A percentile compares a stretch with the other conserved stretches of the same genome.
These are phyloP conservation scores for Microcebus tavaratra DNA, from an alignment of 2,113 vertebrate genomes.

Conservation along the genomic window DNA sequence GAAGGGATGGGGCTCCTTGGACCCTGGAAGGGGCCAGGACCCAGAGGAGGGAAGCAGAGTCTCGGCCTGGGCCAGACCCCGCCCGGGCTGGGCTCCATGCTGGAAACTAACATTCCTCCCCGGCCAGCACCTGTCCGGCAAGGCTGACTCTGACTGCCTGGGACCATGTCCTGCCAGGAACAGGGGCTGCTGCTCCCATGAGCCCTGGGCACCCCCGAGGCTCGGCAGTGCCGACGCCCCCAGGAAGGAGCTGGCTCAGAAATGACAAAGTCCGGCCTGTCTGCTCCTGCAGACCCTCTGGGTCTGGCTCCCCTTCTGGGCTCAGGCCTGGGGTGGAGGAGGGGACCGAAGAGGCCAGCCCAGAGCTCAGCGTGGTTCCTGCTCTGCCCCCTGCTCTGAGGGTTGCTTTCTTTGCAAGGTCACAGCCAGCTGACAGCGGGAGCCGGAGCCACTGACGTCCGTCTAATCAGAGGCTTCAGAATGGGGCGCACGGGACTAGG, in stretches of 20 bases:
- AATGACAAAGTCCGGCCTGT: rapidly evolving
- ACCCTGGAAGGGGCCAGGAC: neutral
- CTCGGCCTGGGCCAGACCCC: too few species aligned
- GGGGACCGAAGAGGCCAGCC: neutral
- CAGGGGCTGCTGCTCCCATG: neutral
- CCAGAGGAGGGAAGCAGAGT: neutral
- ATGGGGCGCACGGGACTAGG: neutral
- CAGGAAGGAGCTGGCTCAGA: neutral
- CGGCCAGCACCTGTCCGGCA: rapidly evolving
- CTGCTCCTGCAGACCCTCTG: neutral
- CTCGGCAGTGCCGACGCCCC: neutral
- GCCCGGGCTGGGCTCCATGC: neutral
- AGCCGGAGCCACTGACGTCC: neutral
- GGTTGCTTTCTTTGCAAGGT: neutral
- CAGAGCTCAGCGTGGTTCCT: neutral
- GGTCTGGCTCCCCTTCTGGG: neutral
- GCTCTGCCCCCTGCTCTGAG: neutral
- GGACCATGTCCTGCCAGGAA: too few species aligned
- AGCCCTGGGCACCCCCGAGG: rapidly evolving
- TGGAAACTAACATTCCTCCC: neutral
- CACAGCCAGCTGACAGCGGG: neutral
- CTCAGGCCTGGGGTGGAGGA: neutral
- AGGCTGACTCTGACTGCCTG: neutral
- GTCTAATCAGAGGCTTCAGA: neutral
- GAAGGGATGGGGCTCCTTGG: rapidly evolving